A percentile compares a stretch with the other conserved stretches of the same genome.
phyloP scores from a whole-genome alignment of 2,113 vertebrate species.

The Nothocercus julius region DNA sequence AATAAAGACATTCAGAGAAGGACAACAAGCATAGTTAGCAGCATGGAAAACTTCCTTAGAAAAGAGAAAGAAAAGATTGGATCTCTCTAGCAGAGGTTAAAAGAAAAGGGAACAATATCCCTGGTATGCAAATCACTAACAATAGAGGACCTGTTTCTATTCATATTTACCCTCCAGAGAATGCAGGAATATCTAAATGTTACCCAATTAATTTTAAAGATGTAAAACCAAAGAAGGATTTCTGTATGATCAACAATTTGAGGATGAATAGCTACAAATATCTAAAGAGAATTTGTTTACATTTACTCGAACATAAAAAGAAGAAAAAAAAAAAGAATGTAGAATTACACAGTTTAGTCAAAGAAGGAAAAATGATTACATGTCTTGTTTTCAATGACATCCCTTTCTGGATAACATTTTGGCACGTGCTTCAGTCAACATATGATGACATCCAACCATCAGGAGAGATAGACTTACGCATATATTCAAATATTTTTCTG shows the following conservation, averaged over 20 bases:
- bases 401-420: not conserved
- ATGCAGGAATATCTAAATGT: not conserved
- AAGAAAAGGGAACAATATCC: not conserved
- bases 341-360: not conserved
- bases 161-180: not conserved
- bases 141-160: not conserved
- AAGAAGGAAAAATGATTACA: accelerated
- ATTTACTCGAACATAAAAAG: not conserved
- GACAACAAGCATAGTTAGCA: not conserved
- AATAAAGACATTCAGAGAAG: not conserved
- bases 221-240: not conserved
- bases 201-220: not conserved
- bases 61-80: not conserved
- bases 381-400: not conserved
- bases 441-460: not conserved
- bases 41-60: not conserved
- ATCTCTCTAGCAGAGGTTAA: not conserved
- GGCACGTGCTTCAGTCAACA: not conserved
- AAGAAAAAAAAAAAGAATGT: not conserved
- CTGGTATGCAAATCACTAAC: not conserved
- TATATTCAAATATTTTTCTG: not conserved
- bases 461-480: not conserved
- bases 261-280: not conserved
- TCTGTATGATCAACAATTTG: not conserved
- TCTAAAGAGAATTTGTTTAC: not conserved